A percentile compares a stretch with the other conserved stretches of the same genome.
Evolutionary conservation across 1,140 invertebrate genomes (phyloP).

Genomic region (Anastrepha obliqua): DNA sequence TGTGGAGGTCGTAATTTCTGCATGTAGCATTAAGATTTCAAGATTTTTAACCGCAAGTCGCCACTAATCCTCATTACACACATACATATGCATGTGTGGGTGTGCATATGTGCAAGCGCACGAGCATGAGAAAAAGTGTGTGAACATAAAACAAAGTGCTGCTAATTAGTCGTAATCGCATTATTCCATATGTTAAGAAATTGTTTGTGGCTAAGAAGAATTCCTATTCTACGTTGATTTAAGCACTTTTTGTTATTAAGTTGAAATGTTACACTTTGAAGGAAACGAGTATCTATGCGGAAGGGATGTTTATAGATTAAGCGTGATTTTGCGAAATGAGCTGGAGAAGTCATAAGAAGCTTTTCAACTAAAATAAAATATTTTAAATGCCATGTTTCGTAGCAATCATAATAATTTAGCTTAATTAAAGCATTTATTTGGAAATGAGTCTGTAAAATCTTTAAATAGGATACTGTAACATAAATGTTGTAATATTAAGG

Average conservation of each 20-base stretch:
- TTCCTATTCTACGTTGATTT: constrained; percentile 15
- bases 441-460: too few relatives aligned
- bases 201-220: constrained; percentile 27
- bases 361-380: too few relatives aligned
- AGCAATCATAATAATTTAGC: too few relatives aligned
- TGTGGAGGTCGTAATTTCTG: not conserved
- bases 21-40: not conserved
- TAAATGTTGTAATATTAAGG: too few relatives aligned
- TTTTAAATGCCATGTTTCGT: too few relatives aligned
- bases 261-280: not conserved
- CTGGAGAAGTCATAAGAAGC: not conserved
- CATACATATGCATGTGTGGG: not conserved
- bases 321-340: not conserved
- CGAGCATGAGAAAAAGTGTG: not conserved
- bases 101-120: not conserved
- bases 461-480: too few relatives aligned
- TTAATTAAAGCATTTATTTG: too few relatives aligned
- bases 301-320: not conserved
- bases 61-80: not conserved
- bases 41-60: constrained; percentile 9
- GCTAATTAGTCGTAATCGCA: constrained; percentile 49
- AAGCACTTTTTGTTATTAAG: too few relatives aligned
- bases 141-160: constrained; percentile 30
- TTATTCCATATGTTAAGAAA: constrained; percentile 47
- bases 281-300: too few relatives aligned